Evolutionary conservation across 2,113 vertebrate genomes (phyloP), one percentile per base, ranked within the genome.

Genomic region (Etheostoma spectabile): DNA sequence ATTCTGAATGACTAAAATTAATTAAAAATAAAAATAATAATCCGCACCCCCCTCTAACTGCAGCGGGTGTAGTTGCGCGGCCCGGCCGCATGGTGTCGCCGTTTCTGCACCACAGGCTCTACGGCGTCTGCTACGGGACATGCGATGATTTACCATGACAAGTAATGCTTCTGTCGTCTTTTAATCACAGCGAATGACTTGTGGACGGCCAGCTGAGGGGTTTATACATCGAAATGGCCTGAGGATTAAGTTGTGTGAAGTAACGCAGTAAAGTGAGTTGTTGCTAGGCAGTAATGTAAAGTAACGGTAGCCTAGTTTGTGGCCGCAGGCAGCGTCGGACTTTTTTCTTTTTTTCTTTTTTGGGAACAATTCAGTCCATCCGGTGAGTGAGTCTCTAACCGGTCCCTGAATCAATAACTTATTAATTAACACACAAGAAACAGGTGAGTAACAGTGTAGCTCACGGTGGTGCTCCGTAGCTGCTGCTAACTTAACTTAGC

Each of bases 71-170:
- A 14, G 35, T 79, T 42, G 0, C 62, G 1, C 59, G 3, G 6
- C n/a, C 2, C 56, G 0, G 33, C 85, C 88, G 18, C 1, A 42
- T 86, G 91, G 33, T 5, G 88, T 79, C 88, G 51, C 33, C 27
- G 48, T 35, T 71, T 83, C 15, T 38, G 4, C 30, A 1, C 49
- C 38, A 22, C 71, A n/a, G 53, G 3, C 7, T 87, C 48, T 90
- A 90, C 88, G 88, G 89, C n/a, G 74, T 42, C 84, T n/a, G 83
- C 14, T 2, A 8, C 3, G 82, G 86, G 82, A 83, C 89, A 91
- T 18, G 3, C 12, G 1, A 1, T 24, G 52, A 35, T 27, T 67
- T 27, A 45, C 56, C 21, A 0, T 6, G 57, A 12, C 22, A 49
- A 69, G 75, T 38, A 62, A 13, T 22, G 8, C 5, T 13, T 55